phyloP scores from a whole-genome alignment of 2,888 invertebrate species.

The Drepanosiphum platanoidis region DNA sequence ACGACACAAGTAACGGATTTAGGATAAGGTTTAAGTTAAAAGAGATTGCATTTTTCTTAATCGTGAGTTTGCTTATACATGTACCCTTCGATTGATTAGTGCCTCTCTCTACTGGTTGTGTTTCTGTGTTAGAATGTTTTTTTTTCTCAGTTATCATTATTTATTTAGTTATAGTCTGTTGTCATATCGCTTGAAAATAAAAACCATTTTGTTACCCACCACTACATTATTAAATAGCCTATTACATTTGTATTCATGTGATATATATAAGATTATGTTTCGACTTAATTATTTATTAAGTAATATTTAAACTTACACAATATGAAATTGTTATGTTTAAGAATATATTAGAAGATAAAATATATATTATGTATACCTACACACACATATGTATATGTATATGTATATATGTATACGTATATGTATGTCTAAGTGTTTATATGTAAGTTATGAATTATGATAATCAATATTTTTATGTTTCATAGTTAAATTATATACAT shows the following conservation, averaged over 20 bases:
- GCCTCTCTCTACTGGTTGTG: not conserved
- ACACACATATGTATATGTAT: not conserved
- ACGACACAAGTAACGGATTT: not conserved
- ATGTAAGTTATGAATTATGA: conserved; percentile 19
- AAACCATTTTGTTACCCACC: conserved; percentile 44
- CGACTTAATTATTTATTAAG: conserved; percentile 41
- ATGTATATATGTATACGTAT: not conserved
- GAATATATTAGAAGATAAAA: conserved; percentile 33
- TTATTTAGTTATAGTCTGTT: conserved; percentile 8
- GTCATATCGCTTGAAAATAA: conserved; percentile 20
- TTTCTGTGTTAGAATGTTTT: conserved; percentile 13
- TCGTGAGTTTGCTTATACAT: not conserved
- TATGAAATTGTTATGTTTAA: conserved; percentile 33
- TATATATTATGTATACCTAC: conserved; percentile 9
- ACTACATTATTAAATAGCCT: conserved; percentile 11
- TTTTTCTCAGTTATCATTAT: conserved; percentile 37
- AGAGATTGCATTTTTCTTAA: not conserved
- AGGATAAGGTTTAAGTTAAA: not conserved
- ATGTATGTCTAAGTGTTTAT: conserved; percentile 2
- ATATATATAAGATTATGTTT: conserved; percentile 28
- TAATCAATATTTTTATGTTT: conserved; percentile 43
- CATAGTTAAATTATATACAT: not conserved
- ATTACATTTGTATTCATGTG: conserved; percentile 35
- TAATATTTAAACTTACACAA: conserved; percentile 13
- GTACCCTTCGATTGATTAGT: conserved; percentile 9